Evolutionary conservation across 2,888 invertebrate species (phyloP).

Genomic region (Gandaritis pyraliata): DNA sequence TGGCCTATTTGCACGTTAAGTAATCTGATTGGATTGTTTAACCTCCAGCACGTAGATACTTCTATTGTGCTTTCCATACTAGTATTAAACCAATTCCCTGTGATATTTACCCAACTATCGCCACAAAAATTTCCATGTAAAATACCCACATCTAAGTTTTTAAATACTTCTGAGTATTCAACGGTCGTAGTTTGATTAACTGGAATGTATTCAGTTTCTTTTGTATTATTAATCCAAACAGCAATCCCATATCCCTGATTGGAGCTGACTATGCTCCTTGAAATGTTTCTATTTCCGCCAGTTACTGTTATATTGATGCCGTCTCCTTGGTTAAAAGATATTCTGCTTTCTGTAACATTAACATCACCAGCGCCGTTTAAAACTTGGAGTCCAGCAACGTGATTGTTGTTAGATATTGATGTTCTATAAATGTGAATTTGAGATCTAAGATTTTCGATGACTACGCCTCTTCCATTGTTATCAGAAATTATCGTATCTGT

Average conservation of each 20-base stretch:
- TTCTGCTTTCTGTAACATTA: conserved; percentile 94
- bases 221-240: conserved; percentile 95
- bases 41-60: conserved; percentile 92
- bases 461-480: conserved; percentile 97
- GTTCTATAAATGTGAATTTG: conserved; percentile 93
- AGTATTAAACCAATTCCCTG: conserved; percentile 94
- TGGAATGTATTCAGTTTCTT: conserved; percentile 89
- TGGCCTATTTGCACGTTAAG: conserved; percentile 91
- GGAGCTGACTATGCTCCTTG: conserved; percentile 92
- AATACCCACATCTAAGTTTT: conserved; percentile 94
- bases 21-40: conserved; percentile 78
- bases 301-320: conserved; percentile 98
- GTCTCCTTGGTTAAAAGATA: conserved; percentile 96
- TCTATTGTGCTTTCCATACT: conserved; percentile 92
- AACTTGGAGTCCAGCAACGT: conserved; percentile 96
- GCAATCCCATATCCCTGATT: conserved; percentile 96
- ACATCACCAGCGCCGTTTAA: conserved; percentile 96
- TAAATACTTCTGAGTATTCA: conserved; percentile 93
- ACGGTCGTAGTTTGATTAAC: conserved; percentile 94
- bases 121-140: conserved; percentile 97
- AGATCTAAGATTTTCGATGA: conserved; percentile 95
- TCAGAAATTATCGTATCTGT: conserved; percentile 93
- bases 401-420: conserved; percentile 93
- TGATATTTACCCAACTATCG: conserved; percentile 94
- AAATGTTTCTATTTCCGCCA: conserved; percentile 97